Evolutionary conservation across 2,888 invertebrate species (phyloP), one percentile per base, ranked within the genome.

Genomic region (Ypsolopha scabrella): DNA sequence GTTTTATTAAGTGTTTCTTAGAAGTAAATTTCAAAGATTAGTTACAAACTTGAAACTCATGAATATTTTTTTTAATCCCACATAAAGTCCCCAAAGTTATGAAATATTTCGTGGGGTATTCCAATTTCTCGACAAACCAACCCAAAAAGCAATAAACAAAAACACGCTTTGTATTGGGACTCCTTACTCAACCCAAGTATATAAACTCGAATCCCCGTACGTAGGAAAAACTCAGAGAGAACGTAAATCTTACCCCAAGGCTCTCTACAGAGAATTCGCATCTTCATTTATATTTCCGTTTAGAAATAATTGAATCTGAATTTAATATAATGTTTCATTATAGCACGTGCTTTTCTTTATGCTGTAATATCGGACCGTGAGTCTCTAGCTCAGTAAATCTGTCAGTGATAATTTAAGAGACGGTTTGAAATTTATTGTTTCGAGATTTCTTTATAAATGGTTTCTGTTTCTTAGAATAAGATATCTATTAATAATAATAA

Each of bases 231-330:
- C 35, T 34, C 33, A 10, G 8, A 35, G 24, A 24, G 34, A 34
- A 33, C 11, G 33, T 35, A 46, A 39, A 46, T 46, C 46, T 46
- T 34, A 49, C 41, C 39, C 2, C 37, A 39, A 11, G 24, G 14
- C 8, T 41, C 39, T 34, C 44, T 34, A 44, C 38, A 56, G 54
- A 52, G 55, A 57, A 62, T 63, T 65, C 66, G 68, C 64, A 65
- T 65, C 61, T 65, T 67, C 72, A 64, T 74, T 75, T 71, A 75
- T 78, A 78, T 79, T 79, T 79, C 76, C 74, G 70, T 67, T 72
- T 66, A 68, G 68, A 63, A 68, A 68, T 78, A 74, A 79, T 78
- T 79, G 75, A 75, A 79, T 72, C 58, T 59, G 62, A 57, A 63
- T 70, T 54, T 54, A 58, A 56, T 53, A 56, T 56, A 54, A 53